These are phyloP conservation scores for Abscondita cerata DNA, from an alignment of 2,888 invertebrate genomes.

Conservation along the genomic window DNA sequence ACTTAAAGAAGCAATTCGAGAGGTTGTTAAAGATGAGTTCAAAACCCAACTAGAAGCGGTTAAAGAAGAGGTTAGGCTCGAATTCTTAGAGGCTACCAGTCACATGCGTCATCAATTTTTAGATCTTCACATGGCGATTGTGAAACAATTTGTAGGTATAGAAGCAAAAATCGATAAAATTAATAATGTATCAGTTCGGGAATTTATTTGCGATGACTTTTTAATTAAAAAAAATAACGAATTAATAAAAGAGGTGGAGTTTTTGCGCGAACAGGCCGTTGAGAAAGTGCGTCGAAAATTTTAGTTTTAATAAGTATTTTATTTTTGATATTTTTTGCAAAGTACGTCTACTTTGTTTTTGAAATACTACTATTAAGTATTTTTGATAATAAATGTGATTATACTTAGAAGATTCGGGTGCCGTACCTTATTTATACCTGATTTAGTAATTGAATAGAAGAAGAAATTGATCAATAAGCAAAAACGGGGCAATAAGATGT, in stretches of 20 bases:
- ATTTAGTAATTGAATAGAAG: too few species aligned
- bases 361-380: too few species aligned
- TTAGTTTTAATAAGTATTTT: too few species aligned
- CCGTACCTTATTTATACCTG: too few species aligned
- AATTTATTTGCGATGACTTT: constrained; percentile 25
- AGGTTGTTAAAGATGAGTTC: constrained; percentile 6
- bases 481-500: too few species aligned
- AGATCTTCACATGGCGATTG: constrained; percentile 50
- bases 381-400: too few species aligned
- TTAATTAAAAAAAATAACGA: constrained; percentile 23
- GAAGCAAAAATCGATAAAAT: constrained; percentile 46
- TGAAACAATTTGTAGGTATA: constrained; percentile 52
- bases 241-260: constrained; percentile 20
- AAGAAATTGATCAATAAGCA: too few species aligned
- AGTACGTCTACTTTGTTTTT: too few species aligned
- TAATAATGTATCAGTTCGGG: constrained; percentile 13
- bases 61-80: constrained; percentile 38
- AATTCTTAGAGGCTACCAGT: constrained; percentile 42
- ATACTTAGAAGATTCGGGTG: too few species aligned
- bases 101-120: constrained; percentile 48
- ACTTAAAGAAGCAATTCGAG: constrained; percentile 23
- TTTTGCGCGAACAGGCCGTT: constrained; percentile 21
- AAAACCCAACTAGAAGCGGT: background rate
- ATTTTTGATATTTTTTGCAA: too few species aligned
- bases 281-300: constrained; percentile 18